Evolutionary conservation across 2,797 vertebrate species (phyloP).

Genomic region (Nyctalus aviator): DNA sequence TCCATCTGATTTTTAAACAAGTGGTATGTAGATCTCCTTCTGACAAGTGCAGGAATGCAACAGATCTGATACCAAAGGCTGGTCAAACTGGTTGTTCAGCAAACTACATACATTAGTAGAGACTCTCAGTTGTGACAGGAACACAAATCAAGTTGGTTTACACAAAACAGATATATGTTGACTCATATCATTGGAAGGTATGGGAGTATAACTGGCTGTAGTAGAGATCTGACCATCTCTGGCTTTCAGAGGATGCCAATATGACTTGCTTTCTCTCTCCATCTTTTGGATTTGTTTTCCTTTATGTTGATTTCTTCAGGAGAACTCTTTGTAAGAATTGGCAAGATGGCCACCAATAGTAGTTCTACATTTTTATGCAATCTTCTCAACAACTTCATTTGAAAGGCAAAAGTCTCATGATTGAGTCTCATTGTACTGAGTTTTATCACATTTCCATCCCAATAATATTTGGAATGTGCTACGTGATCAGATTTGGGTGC

Average conservation of each 20-base stretch:
- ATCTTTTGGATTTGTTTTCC: conserved; percentile 52
- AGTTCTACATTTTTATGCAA: not conserved
- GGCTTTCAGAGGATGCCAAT: not conserved
- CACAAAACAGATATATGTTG: not conserved
- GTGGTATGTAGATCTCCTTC: not conserved
- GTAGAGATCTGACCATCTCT: not conserved
- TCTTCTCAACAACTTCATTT: not conserved
- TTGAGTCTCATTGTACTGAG: not conserved
- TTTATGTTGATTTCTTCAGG: not conserved
- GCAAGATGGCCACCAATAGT: not conserved
- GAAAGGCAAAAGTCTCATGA: not conserved
- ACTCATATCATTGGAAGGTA: not conserved
- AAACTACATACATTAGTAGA: not conserved
- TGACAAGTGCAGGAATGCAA: not conserved
- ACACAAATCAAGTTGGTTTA: conserved; percentile 37
- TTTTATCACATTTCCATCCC: not conserved
- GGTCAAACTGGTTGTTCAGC: conserved; percentile 33
- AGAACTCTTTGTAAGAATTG: not conserved
- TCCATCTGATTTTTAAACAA: not conserved
- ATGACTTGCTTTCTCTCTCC: not conserved
- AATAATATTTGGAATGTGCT: not conserved
- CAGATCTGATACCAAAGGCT: not conserved
- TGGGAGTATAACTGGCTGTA: not conserved
- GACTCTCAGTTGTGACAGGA: not conserved
- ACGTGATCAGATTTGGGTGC: not conserved